A percentile compares a stretch with the other conserved stretches of the same genome.
These are phyloP conservation scores for Acrobeloides nanus DNA, from an alignment of 2,888 invertebrate genomes.

Conservation along the genomic window DNA sequence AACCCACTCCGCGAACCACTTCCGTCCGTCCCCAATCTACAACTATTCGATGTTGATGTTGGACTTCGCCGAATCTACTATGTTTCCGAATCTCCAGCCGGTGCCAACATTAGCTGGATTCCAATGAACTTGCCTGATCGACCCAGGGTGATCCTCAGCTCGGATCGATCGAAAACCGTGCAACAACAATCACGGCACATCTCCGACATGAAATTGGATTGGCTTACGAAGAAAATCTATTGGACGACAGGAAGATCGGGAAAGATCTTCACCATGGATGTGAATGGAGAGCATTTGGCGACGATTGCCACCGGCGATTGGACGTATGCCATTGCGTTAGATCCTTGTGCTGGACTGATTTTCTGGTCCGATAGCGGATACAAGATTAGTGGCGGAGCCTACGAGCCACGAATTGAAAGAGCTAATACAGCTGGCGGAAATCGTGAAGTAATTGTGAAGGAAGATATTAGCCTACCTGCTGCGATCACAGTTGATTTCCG, in stretches of 20 bases:
- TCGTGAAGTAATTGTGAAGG: conserved; percentile 69
- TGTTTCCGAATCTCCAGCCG: conserved; percentile 47
- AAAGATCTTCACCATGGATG: conserved; percentile 80
- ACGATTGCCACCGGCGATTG: conserved; percentile 78
- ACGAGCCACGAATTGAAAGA: conserved; percentile 68
- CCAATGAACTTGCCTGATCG: conserved; percentile 50
- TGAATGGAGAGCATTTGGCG: conserved; percentile 68
- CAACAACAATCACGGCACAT: conserved; percentile 38
- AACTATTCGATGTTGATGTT: conserved; percentile 52
- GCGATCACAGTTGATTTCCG: conserved; percentile 91
- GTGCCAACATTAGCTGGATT: conserved; percentile 52
- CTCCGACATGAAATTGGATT: conserved; percentile 65
- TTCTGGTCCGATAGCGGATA: conserved; percentile 74
- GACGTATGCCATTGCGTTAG: conserved; percentile 86
- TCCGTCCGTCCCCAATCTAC: conserved; percentile 42
- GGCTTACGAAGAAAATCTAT: conserved; percentile 93
- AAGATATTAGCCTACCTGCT: conserved; percentile 84
- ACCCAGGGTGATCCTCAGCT: conserved; percentile 40
- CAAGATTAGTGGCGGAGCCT: conserved; percentile 46
- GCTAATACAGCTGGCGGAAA: conserved; percentile 89
- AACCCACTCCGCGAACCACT: conserved; percentile 36
- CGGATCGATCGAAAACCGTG: conserved; percentile 24
- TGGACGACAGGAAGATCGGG: conserved; percentile 94
- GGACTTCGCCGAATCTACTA: conserved; percentile 43
- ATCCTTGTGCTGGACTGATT: conserved; percentile 85